Conservation (phyloP, 2,888 invertebrate species). For the Liposcelis brunnea region DNA sequence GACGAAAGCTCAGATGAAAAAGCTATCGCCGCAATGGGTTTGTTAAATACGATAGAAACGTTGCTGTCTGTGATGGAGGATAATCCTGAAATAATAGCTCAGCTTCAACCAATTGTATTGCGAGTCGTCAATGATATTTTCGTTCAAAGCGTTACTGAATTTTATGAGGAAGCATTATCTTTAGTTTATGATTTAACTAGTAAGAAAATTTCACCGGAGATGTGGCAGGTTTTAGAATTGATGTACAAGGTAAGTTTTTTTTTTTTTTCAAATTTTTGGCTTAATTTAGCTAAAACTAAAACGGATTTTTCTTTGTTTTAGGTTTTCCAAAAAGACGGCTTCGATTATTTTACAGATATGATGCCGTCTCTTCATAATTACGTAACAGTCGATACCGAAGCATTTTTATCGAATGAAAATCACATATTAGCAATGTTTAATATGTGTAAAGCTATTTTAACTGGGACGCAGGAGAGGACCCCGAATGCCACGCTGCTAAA, state of each 20-base stretch:
- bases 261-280: too few species aligned
- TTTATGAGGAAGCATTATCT: constrained; percentile 92
- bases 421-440: constrained; percentile 81
- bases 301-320: constrained; percentile 23
- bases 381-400: constrained; percentile 85
- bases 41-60: constrained; percentile 91
- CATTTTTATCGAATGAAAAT: constrained; percentile 81
- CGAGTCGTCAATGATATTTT: constrained; percentile 51
- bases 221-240: constrained; percentile 90
- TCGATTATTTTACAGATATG: constrained; percentile 94
- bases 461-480: constrained; percentile 69
- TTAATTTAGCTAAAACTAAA: background rate
- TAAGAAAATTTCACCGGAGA: constrained; percentile 71
- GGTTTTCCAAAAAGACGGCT: constrained; percentile 85
- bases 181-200: constrained; percentile 82
- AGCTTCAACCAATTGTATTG: constrained; percentile 81
- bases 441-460: constrained; percentile 75
- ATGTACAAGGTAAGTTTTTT: constrained; percentile 46
- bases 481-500: constrained; percentile 93
- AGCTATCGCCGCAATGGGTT: constrained; percentile 91
- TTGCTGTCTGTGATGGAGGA: constrained; percentile 87
- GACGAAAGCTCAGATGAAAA: constrained; percentile 60
- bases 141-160: constrained; percentile 42
- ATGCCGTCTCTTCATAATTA: constrained; percentile 98
- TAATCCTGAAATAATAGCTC: constrained; percentile 60